These are phyloP conservation scores for Agapetus fuscipes DNA, from an alignment of 2,888 invertebrate genomes.

Conservation along the genomic window DNA sequence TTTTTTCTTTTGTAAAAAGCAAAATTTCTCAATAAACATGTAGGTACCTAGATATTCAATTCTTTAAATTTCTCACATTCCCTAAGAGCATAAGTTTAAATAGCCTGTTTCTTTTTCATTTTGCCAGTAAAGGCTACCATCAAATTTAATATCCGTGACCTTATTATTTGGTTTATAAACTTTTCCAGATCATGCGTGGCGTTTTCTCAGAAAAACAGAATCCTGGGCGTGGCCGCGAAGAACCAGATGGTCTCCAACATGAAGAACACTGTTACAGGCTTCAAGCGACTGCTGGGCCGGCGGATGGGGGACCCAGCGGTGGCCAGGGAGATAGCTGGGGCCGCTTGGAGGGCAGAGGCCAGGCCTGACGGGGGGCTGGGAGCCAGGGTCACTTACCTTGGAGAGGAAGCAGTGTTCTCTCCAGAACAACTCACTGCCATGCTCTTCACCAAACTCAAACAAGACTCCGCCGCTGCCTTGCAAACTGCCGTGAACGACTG, in stretches of 20 bases:
- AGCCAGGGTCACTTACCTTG: constrained; percentile 80
- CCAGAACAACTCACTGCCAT: constrained; percentile 92
- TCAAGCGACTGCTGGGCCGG: constrained; percentile 88
- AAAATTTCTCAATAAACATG: too few species aligned
- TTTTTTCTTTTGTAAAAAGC: too few species aligned
- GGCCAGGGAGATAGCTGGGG: constrained; percentile 68
- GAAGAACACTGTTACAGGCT: constrained; percentile 91
- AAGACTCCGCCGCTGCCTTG: constrained; percentile 75
- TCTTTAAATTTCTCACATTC: too few species aligned
- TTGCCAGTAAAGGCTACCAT: too few species aligned
- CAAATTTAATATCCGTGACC: too few species aligned
- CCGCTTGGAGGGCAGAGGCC: constrained; percentile 72
- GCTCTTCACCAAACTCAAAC: constrained; percentile 94
- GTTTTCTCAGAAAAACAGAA: constrained; percentile 85
- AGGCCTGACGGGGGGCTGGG: constrained; percentile 73
- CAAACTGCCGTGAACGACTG: constrained; percentile 90
- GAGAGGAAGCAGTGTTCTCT: constrained; percentile 74
- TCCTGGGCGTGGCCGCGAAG: constrained; percentile 93
- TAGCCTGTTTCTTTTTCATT: too few species aligned
- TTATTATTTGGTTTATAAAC: too few species aligned
- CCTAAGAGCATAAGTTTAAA: too few species aligned
- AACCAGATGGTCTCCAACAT: constrained; percentile 95
- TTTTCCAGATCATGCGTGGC: constrained; percentile 87
- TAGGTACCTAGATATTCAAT: too few species aligned
- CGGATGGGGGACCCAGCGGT: constrained; percentile 82